Evolutionary conservation across 2,113 vertebrate genomes (phyloP).

Genomic region (Phoenicopterus ruber): DNA sequence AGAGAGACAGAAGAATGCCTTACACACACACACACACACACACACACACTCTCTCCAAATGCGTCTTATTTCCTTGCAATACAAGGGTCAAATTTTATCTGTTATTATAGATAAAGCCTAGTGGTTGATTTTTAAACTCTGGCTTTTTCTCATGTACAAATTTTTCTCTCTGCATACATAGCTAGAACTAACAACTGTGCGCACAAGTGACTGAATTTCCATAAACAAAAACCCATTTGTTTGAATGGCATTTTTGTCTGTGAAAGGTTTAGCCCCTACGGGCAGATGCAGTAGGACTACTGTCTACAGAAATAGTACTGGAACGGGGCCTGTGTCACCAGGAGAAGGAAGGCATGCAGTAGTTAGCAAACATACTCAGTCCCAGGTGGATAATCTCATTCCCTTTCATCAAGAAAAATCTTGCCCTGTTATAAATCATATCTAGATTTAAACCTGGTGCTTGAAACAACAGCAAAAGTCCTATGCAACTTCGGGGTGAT

Average conservation of each 20-base stretch:
- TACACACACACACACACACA: neutral
- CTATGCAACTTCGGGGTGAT: neutral
- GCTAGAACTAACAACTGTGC: neutral
- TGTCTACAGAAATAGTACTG: neutral
- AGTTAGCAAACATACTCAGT: neutral
- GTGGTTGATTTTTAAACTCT: neutral
- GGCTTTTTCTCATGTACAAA: neutral
- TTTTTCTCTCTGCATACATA: neutral
- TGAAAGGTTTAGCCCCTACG: neutral
- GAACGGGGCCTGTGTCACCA: neutral
- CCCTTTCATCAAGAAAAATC: neutral
- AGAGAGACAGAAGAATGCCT: neutral
- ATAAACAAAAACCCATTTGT: neutral
- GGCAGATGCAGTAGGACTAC: neutral
- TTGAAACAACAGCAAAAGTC: neutral
- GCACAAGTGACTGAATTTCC: neutral
- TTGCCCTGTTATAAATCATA: neutral
- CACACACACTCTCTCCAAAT: neutral
- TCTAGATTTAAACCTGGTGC: neutral
- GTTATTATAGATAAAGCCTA: neutral
- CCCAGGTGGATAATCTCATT: neutral
- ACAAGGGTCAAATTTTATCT: neutral
- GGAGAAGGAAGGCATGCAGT: neutral
- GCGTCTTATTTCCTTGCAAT: neutral
- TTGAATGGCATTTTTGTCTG: neutral